A percentile compares a stretch with the other conserved stretches of the same genome.
phyloP scores from a whole-genome alignment of 1,140 invertebrate genomes.

The Ctenoplectra terminalis region DNA sequence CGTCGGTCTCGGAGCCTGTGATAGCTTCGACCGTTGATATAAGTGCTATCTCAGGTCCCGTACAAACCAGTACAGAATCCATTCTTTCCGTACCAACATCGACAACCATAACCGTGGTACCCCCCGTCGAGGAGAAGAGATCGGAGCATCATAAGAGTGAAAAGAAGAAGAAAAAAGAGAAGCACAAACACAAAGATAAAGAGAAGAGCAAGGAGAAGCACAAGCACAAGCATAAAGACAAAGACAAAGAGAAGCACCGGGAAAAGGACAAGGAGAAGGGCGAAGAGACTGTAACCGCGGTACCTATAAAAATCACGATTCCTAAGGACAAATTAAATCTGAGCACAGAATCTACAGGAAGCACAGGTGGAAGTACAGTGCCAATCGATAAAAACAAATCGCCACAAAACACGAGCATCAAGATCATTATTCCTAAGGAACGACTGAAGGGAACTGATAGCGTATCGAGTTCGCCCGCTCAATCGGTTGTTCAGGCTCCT shows the following conservation, averaged over 20 bases:
- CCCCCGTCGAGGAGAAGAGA: slow-evolving; percentile 82
- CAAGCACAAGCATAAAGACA: slow-evolving; percentile 86
- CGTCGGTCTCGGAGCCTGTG: slow-evolving; percentile 32
- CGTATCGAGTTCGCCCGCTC: slow-evolving; percentile 54
- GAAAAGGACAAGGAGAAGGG: slow-evolving; percentile 76
- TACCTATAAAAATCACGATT: slow-evolving; percentile 87
- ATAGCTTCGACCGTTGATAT: slow-evolving; percentile 70
- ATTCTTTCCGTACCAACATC: slow-evolving; percentile 52
- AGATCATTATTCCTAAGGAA: slow-evolving; percentile 87
- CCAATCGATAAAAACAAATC: slow-evolving; percentile 65
- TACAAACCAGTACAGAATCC: slow-evolving; percentile 30
- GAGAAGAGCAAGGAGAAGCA: slow-evolving; percentile 84
- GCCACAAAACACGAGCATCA: slow-evolving; percentile 79
- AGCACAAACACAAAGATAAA: slow-evolving; percentile 87
- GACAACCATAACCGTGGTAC: slow-evolving; percentile 34
- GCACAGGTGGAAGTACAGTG: neutral
- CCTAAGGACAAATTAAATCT: slow-evolving; percentile 86
- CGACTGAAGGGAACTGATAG: slow-evolving; percentile 79
- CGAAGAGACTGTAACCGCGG: slow-evolving; percentile 72
- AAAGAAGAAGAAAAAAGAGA: slow-evolving; percentile 86
- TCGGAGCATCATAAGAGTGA: slow-evolving; percentile 88
- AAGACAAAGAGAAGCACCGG: slow-evolving; percentile 84
- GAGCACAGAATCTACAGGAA: slow-evolving; percentile 61
- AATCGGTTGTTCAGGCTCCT: slow-evolving; percentile 71
- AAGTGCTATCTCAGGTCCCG: slow-evolving; percentile 58